Conservation (phyloP, 2,888 invertebrate genomes). For the Drosophila demipolita region DNA sequence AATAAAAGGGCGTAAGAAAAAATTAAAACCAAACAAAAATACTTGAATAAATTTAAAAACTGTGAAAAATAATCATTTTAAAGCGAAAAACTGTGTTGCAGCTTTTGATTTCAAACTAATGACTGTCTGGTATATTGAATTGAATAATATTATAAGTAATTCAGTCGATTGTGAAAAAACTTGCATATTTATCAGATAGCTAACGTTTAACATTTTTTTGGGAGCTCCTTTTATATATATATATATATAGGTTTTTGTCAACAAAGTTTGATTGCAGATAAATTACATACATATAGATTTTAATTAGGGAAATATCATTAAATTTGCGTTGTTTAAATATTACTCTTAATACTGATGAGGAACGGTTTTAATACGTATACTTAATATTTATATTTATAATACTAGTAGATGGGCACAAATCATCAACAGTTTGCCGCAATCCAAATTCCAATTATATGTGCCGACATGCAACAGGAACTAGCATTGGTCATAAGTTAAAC, state of each 20-base stretch:
- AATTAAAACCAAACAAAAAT: neutral
- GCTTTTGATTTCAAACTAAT: conserved; percentile 22
- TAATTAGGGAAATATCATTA: neutral
- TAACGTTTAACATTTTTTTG: neutral
- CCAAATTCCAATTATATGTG: conserved; percentile 71
- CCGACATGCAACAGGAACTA: conserved; percentile 62
- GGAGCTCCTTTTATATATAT: neutral
- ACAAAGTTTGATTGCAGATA: neutral
- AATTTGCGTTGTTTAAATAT: neutral
- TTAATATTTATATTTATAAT: neutral
- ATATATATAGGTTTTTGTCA: neutral
- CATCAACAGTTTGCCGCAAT: conserved; percentile 30
- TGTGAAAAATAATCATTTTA: conserved; percentile 11
- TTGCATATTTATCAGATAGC: neutral
- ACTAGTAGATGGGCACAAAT: conserved; percentile 2
- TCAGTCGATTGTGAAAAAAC: conserved; percentile 1
- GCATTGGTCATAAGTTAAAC: conserved; percentile 57
- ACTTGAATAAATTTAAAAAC: neutral
- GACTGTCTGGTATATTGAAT: conserved; percentile 3
- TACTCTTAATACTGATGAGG: neutral
- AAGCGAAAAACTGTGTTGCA: conserved; percentile 17
- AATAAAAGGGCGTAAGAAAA: conserved; percentile 21
- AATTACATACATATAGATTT: neutral
- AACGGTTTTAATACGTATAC: too few species aligned
- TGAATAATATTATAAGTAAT: neutral